Evolutionary conservation across 2,888 invertebrate genomes (phyloP).

Genomic region (Ectropis crepuscularia): DNA sequence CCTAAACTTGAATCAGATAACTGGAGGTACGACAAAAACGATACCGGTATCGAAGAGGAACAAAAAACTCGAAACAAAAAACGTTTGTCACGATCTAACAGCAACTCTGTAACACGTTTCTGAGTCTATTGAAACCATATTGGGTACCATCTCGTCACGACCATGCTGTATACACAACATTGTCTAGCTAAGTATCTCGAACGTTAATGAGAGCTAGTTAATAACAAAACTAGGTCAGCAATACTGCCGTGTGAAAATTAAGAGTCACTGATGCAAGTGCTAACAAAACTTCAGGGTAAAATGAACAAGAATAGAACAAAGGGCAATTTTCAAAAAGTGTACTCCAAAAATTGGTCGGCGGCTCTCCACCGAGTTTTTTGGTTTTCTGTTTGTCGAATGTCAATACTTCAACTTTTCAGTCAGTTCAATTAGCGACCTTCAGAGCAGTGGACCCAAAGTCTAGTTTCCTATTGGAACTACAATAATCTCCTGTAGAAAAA

Average conservation of each 20-base stretch:
- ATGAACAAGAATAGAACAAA: slow-evolving; percentile 29
- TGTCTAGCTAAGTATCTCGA: slow-evolving; percentile 42
- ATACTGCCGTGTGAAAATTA: slow-evolving; percentile 49
- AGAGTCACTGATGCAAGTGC: slow-evolving; percentile 34
- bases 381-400: slow-evolving; percentile 38
- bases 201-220: slow-evolving; percentile 43
- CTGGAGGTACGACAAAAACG: slow-evolving; percentile 59
- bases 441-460: slow-evolving; percentile 17
- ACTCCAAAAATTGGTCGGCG: slow-evolving; percentile 37
- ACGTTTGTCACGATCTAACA: slow-evolving; percentile 44
- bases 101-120: slow-evolving; percentile 34
- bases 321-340: slow-evolving; percentile 37
- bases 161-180: slow-evolving; percentile 42
- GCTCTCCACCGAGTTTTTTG: slow-evolving; percentile 31
- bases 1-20: slow-evolving; percentile 75
- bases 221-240: slow-evolving; percentile 40
- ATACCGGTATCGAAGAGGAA: slow-evolving; percentile 46
- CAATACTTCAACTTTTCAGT: slow-evolving; percentile 35
- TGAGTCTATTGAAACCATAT: slow-evolving; percentile 42
- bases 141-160: slow-evolving; percentile 41
- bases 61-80: slow-evolving; percentile 60
- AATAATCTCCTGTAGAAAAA: slow-evolving; percentile 7
- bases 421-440: slow-evolving; percentile 10
- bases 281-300: slow-evolving; percentile 30
- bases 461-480: slow-evolving; percentile 2